Base-by-base conservation (phyloP, 1,140 invertebrate species). In the Parasteatoda tepidariorum region DNA sequence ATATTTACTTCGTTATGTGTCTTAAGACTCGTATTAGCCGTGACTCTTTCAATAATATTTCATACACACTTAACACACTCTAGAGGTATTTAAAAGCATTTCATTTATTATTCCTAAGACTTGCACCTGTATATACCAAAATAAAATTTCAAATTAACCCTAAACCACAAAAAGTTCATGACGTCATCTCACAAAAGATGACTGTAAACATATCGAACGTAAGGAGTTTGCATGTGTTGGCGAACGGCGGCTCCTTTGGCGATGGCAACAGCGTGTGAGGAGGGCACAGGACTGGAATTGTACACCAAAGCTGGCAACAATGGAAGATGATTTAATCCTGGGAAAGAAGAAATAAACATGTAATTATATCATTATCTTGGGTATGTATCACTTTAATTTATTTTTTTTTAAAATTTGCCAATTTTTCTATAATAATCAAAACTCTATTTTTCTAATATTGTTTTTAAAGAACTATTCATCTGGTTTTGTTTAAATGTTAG, bases 181-280 rank as follows among this genome's bases (percentile, higher is more conserved):
- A n/a, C n/a, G n/a, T n/a, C 38, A 48, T 18, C 7, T 71, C 71
- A 82, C 78, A 82, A 62, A 62, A 71, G 31, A 31, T 82, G 78
- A 15, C 78, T 82, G 67, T 82, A 82, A 9, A 82, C 67, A 22
- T 82, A 82, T 38, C 67, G 31, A 3, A 71, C 67, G 55, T 61
- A 71, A 48, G 78, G 78, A 6, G 78, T 82, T 22, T 71, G 78
- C 26, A 70, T 30, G 2, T 82, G 78, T 9, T 82, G 78, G 28
- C 57, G 33, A 0, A 82, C 31, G 3, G 24, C 24, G 7, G 78
- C 78, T 38, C 54, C 48, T 26, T 64, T 38, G 18, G 15, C 28
- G 22, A 38, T 68, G 2, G 33, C 67, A 13, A 70, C n/a, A 18
- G 67, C 67, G 24, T 82, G 66, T 0, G 78, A 48, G 2, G 64